Percentiles rank a stretch among this genome's conserved stretches.
Evolutionary conservation across 2,797 vertebrate genomes (phyloP).

Genomic region (Spinus olivaceus): DNA sequence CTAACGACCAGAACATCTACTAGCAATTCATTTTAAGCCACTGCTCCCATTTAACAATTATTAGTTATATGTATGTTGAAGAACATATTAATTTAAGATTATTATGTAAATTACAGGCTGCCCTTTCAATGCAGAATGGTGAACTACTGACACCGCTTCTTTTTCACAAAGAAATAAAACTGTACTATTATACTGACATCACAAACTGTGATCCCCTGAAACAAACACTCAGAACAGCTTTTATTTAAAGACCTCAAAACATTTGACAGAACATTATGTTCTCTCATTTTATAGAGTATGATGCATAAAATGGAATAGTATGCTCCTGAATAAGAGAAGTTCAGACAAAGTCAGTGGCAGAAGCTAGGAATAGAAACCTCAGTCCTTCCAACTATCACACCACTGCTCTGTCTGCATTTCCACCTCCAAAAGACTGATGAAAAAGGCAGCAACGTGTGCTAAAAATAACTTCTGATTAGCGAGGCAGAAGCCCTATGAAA

Average conservation of each 20-base stretch:
- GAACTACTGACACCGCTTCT: neutral
- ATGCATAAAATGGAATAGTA: neutral
- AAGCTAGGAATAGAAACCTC: neutral
- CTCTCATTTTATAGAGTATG: neutral
- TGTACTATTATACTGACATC: neutral
- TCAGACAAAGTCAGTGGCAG: neutral
- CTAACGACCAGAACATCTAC: neutral
- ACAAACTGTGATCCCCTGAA: neutral
- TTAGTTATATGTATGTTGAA: neutral
- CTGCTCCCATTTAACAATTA: neutral
- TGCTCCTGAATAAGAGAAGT: neutral
- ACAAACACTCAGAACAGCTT: neutral
- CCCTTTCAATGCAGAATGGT: neutral
- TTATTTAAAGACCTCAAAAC: neutral
- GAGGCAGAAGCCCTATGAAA: neutral
- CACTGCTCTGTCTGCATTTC: neutral
- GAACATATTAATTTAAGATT: neutral
- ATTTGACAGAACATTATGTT: neutral
- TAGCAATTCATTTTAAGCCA: neutral
- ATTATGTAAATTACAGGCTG: neutral
- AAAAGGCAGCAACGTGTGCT: neutral
- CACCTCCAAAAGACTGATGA: neutral
- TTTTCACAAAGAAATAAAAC: neutral
- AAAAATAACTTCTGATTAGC: slow-evolving; percentile 20
- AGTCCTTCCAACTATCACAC: neutral